Percentiles rank a stretch among this genome's conserved stretches.
Conservation (phyloP, 2,888 invertebrate species). For the Tenthredo distinguenda region DNA sequence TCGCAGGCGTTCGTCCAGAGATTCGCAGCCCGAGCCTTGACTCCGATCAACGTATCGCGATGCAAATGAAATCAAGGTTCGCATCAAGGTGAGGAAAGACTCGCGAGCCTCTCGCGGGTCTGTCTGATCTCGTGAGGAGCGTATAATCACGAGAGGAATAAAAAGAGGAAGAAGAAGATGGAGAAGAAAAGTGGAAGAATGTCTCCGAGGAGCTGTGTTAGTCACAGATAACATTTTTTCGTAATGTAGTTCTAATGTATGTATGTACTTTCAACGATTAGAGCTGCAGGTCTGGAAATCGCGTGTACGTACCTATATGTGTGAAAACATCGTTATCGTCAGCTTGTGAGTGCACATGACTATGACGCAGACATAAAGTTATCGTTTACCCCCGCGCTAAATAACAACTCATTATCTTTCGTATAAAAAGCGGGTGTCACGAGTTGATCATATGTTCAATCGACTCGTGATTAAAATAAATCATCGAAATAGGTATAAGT, state of each 20-base stretch:
- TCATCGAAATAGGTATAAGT: background rate
- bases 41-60: background rate
- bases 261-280: background rate
- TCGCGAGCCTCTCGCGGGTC: background rate
- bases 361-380: slow-evolving; percentile 26
- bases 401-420: slow-evolving; percentile 30
- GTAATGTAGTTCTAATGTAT: background rate
- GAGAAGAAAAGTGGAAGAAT: background rate
- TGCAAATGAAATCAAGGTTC: background rate
- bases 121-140: background rate
- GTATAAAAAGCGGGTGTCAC: background rate
- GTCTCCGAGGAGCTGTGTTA: background rate
- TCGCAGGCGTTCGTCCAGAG: background rate
- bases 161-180: background rate
- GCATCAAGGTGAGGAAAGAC: background rate
- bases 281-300: background rate
- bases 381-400: slow-evolving; percentile 30
- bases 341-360: slow-evolving; percentile 9
- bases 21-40: background rate
- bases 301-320: background rate
- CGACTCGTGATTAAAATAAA: slow-evolving; percentile 4
- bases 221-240: background rate
- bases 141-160: background rate
- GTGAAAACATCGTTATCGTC: slow-evolving; percentile 15
- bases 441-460: slow-evolving; percentile 32